phyloP scores from a whole-genome alignment of 2,797 vertebrate species.

The Otus scops region DNA sequence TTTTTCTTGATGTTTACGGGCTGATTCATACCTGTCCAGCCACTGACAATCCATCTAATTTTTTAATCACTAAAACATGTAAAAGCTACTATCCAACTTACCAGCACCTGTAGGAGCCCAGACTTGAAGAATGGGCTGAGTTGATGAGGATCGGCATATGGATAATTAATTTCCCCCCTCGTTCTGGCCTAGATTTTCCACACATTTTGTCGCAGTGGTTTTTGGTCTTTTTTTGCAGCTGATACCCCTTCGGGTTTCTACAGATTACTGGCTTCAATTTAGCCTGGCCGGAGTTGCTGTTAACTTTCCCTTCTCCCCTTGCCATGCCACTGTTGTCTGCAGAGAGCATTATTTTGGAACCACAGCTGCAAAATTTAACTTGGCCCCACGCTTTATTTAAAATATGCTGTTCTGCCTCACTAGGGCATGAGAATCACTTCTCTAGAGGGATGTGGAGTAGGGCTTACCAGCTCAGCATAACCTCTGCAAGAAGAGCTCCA shows the following conservation, averaged over 20 bases:
- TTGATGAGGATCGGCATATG: neutral
- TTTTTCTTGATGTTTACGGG: neutral
- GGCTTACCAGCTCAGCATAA: neutral
- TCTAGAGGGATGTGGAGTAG: neutral
- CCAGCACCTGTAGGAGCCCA: neutral
- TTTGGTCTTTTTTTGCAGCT: neutral
- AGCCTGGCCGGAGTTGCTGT: neutral
- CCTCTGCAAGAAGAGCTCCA: neutral
- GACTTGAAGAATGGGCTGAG: neutral
- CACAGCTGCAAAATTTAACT: neutral
- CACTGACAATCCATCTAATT: neutral
- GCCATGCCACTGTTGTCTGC: neutral
- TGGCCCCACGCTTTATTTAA: neutral
- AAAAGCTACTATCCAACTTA: neutral
- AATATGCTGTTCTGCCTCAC: neutral
- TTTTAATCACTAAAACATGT: neutral
- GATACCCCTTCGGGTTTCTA: neutral
- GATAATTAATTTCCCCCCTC: neutral
- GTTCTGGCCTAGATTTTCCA: neutral
- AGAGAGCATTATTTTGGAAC: neutral
- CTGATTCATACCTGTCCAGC: neutral
- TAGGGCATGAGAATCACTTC: neutral
- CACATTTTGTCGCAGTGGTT: neutral
- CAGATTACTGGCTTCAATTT: neutral
- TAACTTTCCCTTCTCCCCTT: neutral